Percentiles rank a stretch among this genome's conserved stretches.
These are phyloP conservation scores for Actinopyga echinites DNA, from an alignment of 53 echinoderm and acorn worm species.

Conservation along the genomic window DNA sequence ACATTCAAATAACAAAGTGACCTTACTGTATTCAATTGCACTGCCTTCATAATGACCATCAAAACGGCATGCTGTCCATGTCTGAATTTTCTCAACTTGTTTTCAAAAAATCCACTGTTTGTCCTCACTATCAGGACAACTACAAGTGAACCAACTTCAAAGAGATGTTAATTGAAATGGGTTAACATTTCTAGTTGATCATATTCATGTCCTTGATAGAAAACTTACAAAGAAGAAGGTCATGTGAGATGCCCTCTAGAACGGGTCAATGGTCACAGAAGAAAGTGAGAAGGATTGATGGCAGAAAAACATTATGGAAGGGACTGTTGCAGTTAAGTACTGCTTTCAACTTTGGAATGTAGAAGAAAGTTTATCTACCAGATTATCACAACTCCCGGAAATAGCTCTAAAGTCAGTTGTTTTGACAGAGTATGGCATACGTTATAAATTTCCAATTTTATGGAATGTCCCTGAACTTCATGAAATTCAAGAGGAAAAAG, in stretches of 20 bases:
- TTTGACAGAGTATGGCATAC: too few relatives aligned
- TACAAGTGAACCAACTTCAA: neutral
- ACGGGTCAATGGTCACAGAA: slow-evolving; percentile 8
- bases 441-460: too few relatives aligned
- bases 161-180: slow-evolving; percentile 32
- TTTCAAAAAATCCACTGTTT: neutral
- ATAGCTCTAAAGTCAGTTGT: neutral
- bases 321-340: too few relatives aligned
- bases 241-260: neutral
- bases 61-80: neutral
- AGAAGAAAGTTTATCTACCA: too few relatives aligned
- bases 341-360: too few relatives aligned
- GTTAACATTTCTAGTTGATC: neutral
- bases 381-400: neutral
- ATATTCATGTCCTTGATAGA: neutral
- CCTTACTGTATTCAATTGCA: too few relatives aligned
- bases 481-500: too few relatives aligned
- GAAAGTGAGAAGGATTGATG: neutral
- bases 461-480: too few relatives aligned
- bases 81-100: neutral
- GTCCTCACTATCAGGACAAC: neutral
- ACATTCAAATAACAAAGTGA: too few relatives aligned
- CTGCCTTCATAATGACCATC: too few relatives aligned
- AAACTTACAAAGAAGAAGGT: neutral
- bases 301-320: too few relatives aligned